Evolutionary conservation across 2,797 vertebrate species (phyloP).

Genomic region (Coluber constrictor): DNA sequence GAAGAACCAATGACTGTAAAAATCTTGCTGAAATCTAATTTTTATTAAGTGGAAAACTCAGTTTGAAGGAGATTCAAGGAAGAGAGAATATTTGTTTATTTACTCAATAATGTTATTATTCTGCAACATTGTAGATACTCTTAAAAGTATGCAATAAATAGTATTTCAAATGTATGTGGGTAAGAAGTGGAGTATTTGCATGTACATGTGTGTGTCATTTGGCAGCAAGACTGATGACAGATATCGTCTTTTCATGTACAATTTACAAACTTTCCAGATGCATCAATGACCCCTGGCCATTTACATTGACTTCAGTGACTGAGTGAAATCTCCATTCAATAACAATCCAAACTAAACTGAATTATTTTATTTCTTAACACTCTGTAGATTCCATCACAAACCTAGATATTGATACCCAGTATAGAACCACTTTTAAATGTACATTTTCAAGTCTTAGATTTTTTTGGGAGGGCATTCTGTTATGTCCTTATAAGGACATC

Average conservation of each 20-base stretch:
- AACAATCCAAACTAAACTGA: background rate
- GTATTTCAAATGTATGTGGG: background rate
- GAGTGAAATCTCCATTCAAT: background rate
- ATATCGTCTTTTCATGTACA: background rate
- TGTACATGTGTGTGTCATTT: background rate
- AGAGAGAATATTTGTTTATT: conserved; percentile 39
- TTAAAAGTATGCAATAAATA: background rate
- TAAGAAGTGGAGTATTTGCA: background rate
- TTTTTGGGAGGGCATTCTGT: background rate
- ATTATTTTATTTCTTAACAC: background rate
- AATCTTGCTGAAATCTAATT: conserved; percentile 36
- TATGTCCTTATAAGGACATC: too few species aligned
- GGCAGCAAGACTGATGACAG: background rate
- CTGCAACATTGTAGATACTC: conserved; percentile 36
- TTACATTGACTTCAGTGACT: background rate
- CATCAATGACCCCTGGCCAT: background rate
- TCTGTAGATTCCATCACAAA: background rate
- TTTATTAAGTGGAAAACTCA: conserved; percentile 43
- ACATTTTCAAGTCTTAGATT: background rate
- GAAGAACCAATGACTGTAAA: conserved; percentile 46
- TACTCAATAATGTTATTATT: conserved; percentile 37
- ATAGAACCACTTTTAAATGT: background rate
- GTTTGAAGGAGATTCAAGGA: conserved; percentile 35
- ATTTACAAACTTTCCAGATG: background rate
- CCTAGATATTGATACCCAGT: background rate